phyloP scores from a whole-genome alignment of 2,113 vertebrate species.

The Cyanoderma ruficeps region DNA sequence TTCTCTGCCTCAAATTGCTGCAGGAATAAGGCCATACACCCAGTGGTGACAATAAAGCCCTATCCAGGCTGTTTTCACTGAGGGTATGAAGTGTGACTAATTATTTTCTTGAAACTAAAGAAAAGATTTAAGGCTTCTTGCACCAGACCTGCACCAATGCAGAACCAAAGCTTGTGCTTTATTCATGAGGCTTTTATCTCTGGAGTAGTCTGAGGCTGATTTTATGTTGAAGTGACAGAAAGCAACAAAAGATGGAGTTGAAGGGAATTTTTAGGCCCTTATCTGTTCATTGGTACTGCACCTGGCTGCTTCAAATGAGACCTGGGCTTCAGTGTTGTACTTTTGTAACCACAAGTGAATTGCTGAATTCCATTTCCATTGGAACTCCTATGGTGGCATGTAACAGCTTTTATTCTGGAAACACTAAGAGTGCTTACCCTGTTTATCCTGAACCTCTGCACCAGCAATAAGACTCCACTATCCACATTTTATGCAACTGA shows the following conservation, averaged over 20 bases:
- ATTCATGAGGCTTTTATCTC: neutral
- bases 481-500: neutral
- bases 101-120: neutral
- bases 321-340: neutral
- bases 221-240: slow-evolving; percentile 15
- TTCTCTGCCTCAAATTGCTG: neutral
- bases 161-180: neutral
- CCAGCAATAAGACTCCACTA: neutral
- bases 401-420: neutral
- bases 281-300: neutral
- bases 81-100: neutral
- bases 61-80: neutral
- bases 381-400: neutral
- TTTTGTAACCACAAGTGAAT: neutral
- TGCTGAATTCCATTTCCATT: neutral
- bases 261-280: neutral
- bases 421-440: neutral
- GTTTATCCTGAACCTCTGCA: neutral
- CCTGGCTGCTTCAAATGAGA: neutral
- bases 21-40: neutral
- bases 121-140: neutral
- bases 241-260: neutral
- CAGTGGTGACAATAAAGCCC: neutral
- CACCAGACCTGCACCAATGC: neutral
- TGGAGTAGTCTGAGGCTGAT: neutral